These are phyloP conservation scores for Aphis gossypii DNA, from an alignment of 1,140 invertebrate species.

Conservation along the genomic window DNA sequence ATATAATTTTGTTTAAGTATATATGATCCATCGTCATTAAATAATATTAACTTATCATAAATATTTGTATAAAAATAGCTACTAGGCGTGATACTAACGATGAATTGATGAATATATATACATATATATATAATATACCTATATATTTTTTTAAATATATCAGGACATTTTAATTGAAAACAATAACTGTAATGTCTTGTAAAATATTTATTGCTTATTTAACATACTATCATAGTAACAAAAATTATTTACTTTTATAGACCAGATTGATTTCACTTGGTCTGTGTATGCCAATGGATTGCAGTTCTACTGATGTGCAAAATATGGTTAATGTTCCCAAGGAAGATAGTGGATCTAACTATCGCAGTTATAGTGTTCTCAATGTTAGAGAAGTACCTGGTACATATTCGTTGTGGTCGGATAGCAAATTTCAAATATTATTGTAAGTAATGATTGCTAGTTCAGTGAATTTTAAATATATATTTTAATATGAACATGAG, in stretches of 20 bases:
- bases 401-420: conserved; percentile 71
- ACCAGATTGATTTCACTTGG: conserved; percentile 73
- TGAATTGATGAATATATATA: too few species aligned
- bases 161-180: not conserved
- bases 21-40: too few species aligned
- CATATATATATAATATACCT: too few species aligned
- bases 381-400: conserved; percentile 76
- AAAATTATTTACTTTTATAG: conserved; percentile 65
- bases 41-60: too few species aligned
- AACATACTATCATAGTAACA: not conserved
- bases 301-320: conserved; percentile 70
- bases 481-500: not conserved
- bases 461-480: not conserved
- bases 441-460: conserved; percentile 69
- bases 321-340: conserved; percentile 67
- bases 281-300: conserved; percentile 76
- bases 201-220: not conserved
- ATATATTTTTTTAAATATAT: not conserved
- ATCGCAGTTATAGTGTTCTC: conserved; percentile 66
- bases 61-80: too few species aligned
- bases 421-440: conserved; percentile 76
- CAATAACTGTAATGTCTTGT: not conserved
- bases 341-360: conserved; percentile 61
- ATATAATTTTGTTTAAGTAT: not conserved
- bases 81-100: not conserved